Evolutionary conservation across 2,888 invertebrate genomes (phyloP), one percentile per base, ranked within the genome.

Genomic region (Athetis lepigone): DNA sequence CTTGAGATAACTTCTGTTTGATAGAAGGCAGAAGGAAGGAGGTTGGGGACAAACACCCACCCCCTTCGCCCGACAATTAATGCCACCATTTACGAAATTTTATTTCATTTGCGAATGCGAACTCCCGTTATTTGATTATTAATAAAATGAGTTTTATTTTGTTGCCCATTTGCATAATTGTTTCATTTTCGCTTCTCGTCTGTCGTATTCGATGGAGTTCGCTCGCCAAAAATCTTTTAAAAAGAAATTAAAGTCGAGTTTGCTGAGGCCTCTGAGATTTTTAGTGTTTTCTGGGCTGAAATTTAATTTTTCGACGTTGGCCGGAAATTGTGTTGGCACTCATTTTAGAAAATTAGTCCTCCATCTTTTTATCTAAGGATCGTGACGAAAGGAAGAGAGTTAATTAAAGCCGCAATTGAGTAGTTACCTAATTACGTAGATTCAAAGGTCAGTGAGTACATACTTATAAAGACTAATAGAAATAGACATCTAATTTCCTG

Each of bases 81-180:
- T 92, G 92, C 88, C 87, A 84, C 87, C 88, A 92, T 94, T 94
- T 91, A 88, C 87, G 85, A 92, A 90, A 92, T 93, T 92, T 92
- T 92, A 94, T 93, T 93, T 92, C 90, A 90, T 90, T 90, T 85
- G 86, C 88, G 84, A 91, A 90, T 89, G 88, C 90, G 88, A 89
- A 91, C 89, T 92, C 90, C 87, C 88, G 88, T 91, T 90, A 93
- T 94, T 94, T 92, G 91, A 92, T 93, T 93, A 93, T 91, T 93
- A 93, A 92, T 92, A 92, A 92, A 93, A 93, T 91, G 91, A 92
- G 90, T 93, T 93, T 92, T 93, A 94, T 93, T 93, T 93, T 91
- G 92, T 90, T 90, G 87, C 84, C 83, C 83, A 93, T 94, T 93
- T 93, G 90, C 92, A 93, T 93, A 93, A 93, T 91, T 93, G 92